These are phyloP conservation scores for Nansenia antarctica DNA, from an alignment of 2,113 vertebrate genomes.

Conservation along the genomic window DNA sequence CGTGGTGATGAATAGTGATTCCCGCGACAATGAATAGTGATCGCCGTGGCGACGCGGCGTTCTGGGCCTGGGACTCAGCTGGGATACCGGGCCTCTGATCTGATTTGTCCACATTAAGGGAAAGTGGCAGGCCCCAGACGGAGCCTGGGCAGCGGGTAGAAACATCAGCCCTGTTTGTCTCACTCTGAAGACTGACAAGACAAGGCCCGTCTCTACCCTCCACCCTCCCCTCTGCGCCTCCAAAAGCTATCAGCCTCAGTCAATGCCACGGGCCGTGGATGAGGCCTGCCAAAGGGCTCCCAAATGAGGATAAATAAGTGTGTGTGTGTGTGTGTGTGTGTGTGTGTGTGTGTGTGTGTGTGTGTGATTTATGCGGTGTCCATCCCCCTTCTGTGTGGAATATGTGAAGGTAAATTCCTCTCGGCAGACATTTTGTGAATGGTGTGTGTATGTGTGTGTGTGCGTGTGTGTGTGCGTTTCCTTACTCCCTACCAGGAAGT, in stretches of 20 bases:
- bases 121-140: not conserved
- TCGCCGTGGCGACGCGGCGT: not conserved
- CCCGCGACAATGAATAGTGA: not conserved
- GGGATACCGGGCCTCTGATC: not conserved
- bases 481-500: not conserved
- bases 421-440: not conserved
- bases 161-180: not conserved
- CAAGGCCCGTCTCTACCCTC: conserved; percentile 4
- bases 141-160: not conserved
- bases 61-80: not conserved
- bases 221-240: not conserved
- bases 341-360: not conserved
- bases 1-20: not conserved
- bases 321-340: not conserved
- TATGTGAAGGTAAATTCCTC: not conserved
- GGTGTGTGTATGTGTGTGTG: not conserved
- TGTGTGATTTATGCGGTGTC: not conserved
- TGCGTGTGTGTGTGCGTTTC: not conserved
- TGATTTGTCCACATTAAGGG: not conserved
- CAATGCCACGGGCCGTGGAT: not conserved
- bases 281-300: not conserved
- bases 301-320: not conserved
- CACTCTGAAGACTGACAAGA: conserved; percentile 4
- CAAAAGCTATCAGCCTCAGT: not conserved
- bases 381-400: not conserved